Conservation (phyloP, 1,140 invertebrate species). For the Lucilia cuprina region DNA sequence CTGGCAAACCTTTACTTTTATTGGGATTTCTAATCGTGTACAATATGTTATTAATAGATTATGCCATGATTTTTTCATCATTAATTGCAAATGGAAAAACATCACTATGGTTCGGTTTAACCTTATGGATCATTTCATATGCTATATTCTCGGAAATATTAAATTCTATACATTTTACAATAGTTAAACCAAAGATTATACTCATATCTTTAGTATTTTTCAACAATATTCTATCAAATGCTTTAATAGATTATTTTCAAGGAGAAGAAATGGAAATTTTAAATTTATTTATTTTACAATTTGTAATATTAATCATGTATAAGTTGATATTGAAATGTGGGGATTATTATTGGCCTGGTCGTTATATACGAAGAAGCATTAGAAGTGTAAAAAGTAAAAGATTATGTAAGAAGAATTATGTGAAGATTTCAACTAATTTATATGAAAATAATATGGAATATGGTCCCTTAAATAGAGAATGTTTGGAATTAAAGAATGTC, state of each 20-base stretch:
- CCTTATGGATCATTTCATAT: slow-evolving; percentile 50
- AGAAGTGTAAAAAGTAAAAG: not conserved
- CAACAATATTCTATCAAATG: slow-evolving; percentile 47
- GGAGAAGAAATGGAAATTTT: slow-evolving; percentile 36
- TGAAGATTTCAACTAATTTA: slow-evolving; percentile 27
- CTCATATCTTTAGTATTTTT: slow-evolving; percentile 46
- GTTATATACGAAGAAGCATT: slow-evolving; percentile 40
- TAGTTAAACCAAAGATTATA: slow-evolving; percentile 40
- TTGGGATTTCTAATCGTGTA: slow-evolving; percentile 33
- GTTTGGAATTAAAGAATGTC: slow-evolving; percentile 45
- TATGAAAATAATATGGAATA: slow-evolving; percentile 51
- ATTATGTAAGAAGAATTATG: not conserved
- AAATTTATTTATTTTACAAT: not conserved
- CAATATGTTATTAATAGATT: slow-evolving; percentile 44
- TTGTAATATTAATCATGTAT: not conserved
- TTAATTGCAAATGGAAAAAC: slow-evolving; percentile 43
- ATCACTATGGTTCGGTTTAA: slow-evolving; percentile 43
- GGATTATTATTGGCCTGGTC: slow-evolving; percentile 43
- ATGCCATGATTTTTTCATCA: slow-evolving; percentile 47
- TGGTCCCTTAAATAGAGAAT: slow-evolving; percentile 43
- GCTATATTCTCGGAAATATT: slow-evolving; percentile 47
- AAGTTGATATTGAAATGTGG: slow-evolving; percentile 17
- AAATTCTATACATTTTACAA: slow-evolving; percentile 42
- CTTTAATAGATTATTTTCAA: slow-evolving; percentile 44
- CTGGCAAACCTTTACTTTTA: too few relatives aligned